phyloP scores from a whole-genome alignment of 2,797 vertebrate species.

The Labroides dimidiatus region DNA sequence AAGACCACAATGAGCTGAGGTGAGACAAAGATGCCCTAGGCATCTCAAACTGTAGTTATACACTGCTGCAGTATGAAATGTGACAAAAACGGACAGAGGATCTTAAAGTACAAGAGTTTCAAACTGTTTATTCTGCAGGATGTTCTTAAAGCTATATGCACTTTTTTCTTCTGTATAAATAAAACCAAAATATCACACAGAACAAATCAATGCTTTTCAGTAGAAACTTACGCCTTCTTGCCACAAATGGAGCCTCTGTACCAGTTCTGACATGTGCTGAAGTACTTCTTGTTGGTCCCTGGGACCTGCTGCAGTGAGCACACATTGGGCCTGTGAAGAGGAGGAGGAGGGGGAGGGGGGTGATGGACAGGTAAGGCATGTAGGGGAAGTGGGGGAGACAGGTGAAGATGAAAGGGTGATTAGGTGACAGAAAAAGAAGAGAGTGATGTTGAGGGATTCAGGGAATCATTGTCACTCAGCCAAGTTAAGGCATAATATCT shows the following conservation, averaged over 20 bases:
- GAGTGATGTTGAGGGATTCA: constrained; percentile 3
- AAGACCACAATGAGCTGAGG: background rate
- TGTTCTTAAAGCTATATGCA: constrained; percentile 5
- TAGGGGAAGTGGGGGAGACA: background rate
- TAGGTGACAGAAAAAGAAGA: background rate
- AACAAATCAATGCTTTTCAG: background rate
- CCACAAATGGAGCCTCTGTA: constrained; percentile 95
- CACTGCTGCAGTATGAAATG: background rate
- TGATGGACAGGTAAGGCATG: background rate
- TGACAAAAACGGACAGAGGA: background rate
- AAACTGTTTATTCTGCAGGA: background rate
- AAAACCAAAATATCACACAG: background rate
- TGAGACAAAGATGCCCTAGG: constrained; percentile 1
- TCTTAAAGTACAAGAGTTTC: background rate
- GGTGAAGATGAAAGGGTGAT: background rate
- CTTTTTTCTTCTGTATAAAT: constrained; percentile 8
- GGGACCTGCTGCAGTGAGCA: constrained; percentile 95
- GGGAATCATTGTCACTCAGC: background rate
- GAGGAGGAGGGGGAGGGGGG: background rate
- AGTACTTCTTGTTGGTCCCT: constrained; percentile 96
- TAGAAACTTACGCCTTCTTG: constrained; percentile 93
- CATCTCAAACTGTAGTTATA: background rate
- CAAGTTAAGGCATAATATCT: background rate
- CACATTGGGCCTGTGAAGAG: constrained; percentile 87
- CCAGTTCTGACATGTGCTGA: constrained; percentile 98